These are phyloP conservation scores for Arbacia lixula DNA, from an alignment of 53 echinoderm and acorn worm genomes.

Conservation along the genomic window DNA sequence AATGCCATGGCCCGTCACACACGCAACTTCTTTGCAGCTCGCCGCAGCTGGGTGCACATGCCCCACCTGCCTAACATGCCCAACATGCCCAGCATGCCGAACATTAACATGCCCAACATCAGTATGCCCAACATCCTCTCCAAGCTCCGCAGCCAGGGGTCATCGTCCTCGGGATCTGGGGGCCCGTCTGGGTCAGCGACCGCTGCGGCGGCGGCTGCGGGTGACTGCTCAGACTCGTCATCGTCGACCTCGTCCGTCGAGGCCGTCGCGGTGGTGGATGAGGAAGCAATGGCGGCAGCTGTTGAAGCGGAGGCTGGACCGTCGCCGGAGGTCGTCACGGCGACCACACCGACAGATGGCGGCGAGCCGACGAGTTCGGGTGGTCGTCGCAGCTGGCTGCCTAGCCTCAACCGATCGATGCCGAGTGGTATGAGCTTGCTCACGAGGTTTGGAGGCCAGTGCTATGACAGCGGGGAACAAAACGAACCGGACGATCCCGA, in stretches of 20 bases:
- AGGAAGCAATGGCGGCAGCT: neutral
- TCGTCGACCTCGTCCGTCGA: conserved; percentile 33
- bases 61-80: conserved; percentile 75
- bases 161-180: conserved; percentile 8
- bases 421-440: conserved; percentile 58
- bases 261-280: conserved; percentile 18
- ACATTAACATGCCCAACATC: conserved; percentile 81
- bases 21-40: conserved; percentile 84
- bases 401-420: conserved; percentile 23
- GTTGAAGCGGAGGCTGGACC: neutral
- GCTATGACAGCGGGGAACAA: conserved; percentile 71
- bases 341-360: conserved; percentile 24
- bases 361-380: conserved; percentile 21
- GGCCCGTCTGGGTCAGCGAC: conserved; percentile 10
- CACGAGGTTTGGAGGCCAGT: conserved; percentile 69
- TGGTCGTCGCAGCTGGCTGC: conserved; percentile 36
- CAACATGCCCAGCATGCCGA: conserved; percentile 77
- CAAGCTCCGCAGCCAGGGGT: conserved; percentile 72
- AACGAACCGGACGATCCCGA: conserved; percentile 36
- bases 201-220: neutral
- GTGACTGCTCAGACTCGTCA: conserved; percentile 15
- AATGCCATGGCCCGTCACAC: conserved; percentile 91
- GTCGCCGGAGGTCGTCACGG: conserved; percentile 7
- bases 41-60: conserved; percentile 90
- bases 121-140: conserved; percentile 87